Base-by-base conservation (phyloP, 2,888 invertebrate species). In the Caenorhabditis sp. region DNA sequence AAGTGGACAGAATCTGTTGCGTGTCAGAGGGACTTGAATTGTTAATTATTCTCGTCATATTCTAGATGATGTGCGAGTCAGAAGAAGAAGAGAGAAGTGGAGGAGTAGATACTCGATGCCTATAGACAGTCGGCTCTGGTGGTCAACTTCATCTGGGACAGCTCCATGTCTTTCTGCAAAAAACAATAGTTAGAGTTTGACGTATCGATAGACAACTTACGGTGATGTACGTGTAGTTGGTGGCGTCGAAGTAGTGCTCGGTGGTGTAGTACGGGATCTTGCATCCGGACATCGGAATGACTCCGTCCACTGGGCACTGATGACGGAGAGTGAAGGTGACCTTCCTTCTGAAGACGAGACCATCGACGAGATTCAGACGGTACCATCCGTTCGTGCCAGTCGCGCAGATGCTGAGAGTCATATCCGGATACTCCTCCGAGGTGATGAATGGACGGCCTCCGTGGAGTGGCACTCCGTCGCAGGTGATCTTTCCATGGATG, bases 251-350 rank as follows among this genome's bases (percentile, higher is more conserved):
- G 5, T 22, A 4, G 20, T 67, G 24, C 26, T 32, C 26, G 24
- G 67, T 60, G 35, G 76, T 76, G 76, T 67, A 76, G 67, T 67
- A 67, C 18, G 76, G 53, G 0, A 76, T 44, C 35, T 60, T 67
- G 22, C 76, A 76, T 15, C 32, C 40, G 4, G 18, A 2, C 53
- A 53, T 67, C 40, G 76, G 76, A 2, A 28, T 8, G 2, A 76
- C 18, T 2, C n/a, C 24, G 0, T 67, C 60, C 11, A 76, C 56
- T 2, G 11, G 1, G 58, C 76, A 76, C 15, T 67, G 67, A 35
- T 76, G 76, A 8, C 76, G 58, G 32, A 76, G 65, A 9, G 9
- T 40, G 26, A 40, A 40, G 40, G 6, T 2, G 5, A 74, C 15
- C 0, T n/a, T 35, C 28, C 55, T 50, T 2, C 18, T 13, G 20